Percentiles rank a stretch among this genome's conserved stretches.
phyloP scores from a whole-genome alignment of 2,113 vertebrate genomes.

The Pseudolaguvia tuberculata region DNA sequence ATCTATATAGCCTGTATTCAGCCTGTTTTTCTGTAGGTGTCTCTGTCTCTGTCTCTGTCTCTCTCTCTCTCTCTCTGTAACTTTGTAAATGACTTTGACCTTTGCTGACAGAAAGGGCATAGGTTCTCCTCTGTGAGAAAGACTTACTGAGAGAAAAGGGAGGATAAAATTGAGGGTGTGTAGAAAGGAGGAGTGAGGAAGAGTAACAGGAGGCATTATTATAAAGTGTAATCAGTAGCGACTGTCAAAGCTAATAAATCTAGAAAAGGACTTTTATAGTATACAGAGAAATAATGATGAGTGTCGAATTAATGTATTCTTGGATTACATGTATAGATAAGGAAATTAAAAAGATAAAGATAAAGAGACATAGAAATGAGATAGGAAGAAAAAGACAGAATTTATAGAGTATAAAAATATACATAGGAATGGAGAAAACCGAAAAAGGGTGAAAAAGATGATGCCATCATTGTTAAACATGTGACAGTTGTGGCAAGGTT shows the following conservation, averaged over 20 bases:
- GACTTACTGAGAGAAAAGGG: slow-evolving; percentile 44
- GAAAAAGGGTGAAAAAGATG: neutral
- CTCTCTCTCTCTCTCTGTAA: slow-evolving; percentile 44
- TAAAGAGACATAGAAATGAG: neutral
- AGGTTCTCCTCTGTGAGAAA: slow-evolving; percentile 45
- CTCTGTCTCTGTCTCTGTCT: slow-evolving; percentile 19
- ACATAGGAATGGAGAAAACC: neutral
- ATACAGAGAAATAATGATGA: neutral
- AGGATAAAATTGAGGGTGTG: slow-evolving; percentile 38
- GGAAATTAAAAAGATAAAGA: neutral
- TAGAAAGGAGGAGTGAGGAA: slow-evolving; percentile 32
- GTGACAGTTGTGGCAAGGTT: neutral
- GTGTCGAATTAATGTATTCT: neutral
- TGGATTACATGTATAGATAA: no score
- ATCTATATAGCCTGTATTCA: neutral
- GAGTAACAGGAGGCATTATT: slow-evolving; percentile 55
- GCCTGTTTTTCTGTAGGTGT: neutral
- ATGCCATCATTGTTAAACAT: neutral
- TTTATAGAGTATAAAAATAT: no score
- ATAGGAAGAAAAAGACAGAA: neutral
- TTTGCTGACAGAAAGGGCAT: slow-evolving; percentile 59
- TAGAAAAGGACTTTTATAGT: slow-evolving; percentile 11
- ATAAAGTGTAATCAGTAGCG: slow-evolving; percentile 63
- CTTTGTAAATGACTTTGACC: slow-evolving; percentile 66
- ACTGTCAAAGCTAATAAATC: slow-evolving; percentile 48